Evolutionary conservation across 2,113 vertebrate genomes (phyloP).

Genomic region (Anolis carolinensis): DNA sequence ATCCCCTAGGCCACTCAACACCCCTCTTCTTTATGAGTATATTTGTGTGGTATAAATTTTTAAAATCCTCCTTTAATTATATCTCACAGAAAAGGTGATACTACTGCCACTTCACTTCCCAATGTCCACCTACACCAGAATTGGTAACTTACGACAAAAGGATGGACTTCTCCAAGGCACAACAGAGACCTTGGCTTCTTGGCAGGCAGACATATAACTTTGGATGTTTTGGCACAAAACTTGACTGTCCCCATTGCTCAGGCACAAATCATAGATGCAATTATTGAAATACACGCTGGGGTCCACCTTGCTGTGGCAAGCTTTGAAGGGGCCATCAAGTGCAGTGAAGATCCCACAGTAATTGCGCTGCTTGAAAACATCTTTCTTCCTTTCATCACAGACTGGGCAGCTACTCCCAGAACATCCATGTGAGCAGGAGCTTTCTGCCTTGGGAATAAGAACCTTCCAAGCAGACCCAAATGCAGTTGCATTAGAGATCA

Average conservation of each 20-base stretch:
- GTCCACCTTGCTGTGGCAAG: slow-evolving; percentile 60
- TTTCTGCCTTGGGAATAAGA: not conserved
- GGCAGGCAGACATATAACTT: slow-evolving; percentile 79
- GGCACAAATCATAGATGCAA: slow-evolving; percentile 65
- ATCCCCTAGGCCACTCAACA: too few species aligned
- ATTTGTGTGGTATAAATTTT: too few species aligned
- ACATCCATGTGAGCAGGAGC: slow-evolving; percentile 55
- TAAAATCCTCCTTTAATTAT: too few species aligned
- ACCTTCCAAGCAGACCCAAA: slow-evolving; percentile 71
- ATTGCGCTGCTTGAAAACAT: slow-evolving; percentile 66
- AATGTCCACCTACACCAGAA: too few species aligned
- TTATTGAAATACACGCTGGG: slow-evolving; percentile 56
- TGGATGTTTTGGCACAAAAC: slow-evolving; percentile 77
- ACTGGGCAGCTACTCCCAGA: slow-evolving; percentile 34
- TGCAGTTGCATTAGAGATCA: slow-evolving; percentile 10
- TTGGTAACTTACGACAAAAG: slow-evolving; percentile 79
- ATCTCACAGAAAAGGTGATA: too few species aligned
- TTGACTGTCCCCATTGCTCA: slow-evolving; percentile 22
- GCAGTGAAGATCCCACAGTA: slow-evolving; percentile 70
- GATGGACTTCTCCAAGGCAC: slow-evolving; percentile 76
- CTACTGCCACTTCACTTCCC: not conserved
- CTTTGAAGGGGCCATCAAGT: slow-evolving; percentile 49
- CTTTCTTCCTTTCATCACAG: slow-evolving; percentile 57
- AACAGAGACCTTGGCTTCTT: slow-evolving; percentile 70
- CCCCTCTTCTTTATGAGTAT: too few species aligned